These are phyloP conservation scores for Drosophila azteca DNA, from an alignment of 1,140 invertebrate genomes.

Conservation along the genomic window DNA sequence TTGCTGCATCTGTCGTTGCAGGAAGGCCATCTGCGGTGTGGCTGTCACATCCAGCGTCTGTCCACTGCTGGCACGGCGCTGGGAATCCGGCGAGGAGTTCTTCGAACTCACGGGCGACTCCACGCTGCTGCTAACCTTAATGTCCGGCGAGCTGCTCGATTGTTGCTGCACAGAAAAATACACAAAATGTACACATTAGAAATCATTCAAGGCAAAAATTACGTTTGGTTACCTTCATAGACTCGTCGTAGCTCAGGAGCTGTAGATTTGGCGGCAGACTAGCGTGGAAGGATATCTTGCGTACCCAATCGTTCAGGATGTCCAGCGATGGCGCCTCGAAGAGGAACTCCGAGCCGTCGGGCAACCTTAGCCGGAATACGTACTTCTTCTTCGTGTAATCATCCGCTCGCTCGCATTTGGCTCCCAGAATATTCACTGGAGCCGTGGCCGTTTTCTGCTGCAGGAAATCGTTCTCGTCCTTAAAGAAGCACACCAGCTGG, in stretches of 20 bases:
- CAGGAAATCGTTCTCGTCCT: conserved; percentile 95
- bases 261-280: conserved; percentile 94
- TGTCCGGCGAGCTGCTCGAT: conserved; percentile 82
- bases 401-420: conserved; percentile 91
- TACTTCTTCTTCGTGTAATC: conserved; percentile 98
- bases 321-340: conserved; percentile 90
- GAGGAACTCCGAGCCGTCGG: conserved; percentile 96
- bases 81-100: conserved; percentile 83
- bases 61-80: conserved; percentile 65
- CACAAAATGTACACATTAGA: no score
- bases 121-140: conserved; percentile 75
- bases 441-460: conserved; percentile 94
- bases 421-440: conserved; percentile 94
- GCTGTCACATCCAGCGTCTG: conserved; percentile 55
- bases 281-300: conserved; percentile 97
- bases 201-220: not conserved
- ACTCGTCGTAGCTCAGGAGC: conserved; percentile 91
- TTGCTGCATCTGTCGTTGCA: conserved; percentile 83
- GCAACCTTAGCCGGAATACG: conserved; percentile 94
- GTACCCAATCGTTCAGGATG: conserved; percentile 96
- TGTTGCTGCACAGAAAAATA: conserved; percentile 61
- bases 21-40: conserved; percentile 81
- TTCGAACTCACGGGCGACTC: conserved; percentile 82
- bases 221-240: conserved; percentile 68
- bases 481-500: conserved; percentile 98